Evolutionary conservation across 2,113 vertebrate genomes (phyloP), one percentile per base, ranked within the genome.

Genomic region (Eulemur macaco): DNA sequence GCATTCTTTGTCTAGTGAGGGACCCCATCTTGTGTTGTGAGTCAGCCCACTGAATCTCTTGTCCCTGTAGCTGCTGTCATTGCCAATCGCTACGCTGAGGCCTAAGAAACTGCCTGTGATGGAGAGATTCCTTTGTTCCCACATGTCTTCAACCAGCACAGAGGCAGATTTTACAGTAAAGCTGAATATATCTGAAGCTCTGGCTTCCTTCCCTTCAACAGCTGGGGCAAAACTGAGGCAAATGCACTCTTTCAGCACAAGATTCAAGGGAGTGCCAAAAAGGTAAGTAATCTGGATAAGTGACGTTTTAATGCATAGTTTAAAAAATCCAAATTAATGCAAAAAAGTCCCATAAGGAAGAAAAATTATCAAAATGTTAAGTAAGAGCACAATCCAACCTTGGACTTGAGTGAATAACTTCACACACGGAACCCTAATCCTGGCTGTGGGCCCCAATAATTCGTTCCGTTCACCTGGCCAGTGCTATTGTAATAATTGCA

Each of bases 151-250:
- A 54, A 18, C 8, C 10, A 31, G 5, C 3, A 0, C 0, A 31
- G 20, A 56, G 14, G 13, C 2, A 10, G 74, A n/a, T 18, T 25
- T 6, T 6, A 6, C 15, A 0, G n/a, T 0, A 0, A 56, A 15
- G 25, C 13, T 47, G 3, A 10, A 31, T 21, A 25, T 37, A 6
- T 25, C 47, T 34, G 45, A 25, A 47, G 14, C 11, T n/a, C 39
- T 3, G 5, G 18, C 31, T 56, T 66, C 2, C 0, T 56, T 66
- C 2, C 0, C 14, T 5, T n/a, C 25, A 6, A 8, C 0, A 23
- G 47, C 54, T 34, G 11, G 10, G 27, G 8, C 0, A 5, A 69
- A 27, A 45, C 0, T 4, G n/a, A 80, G 15, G 14, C 21, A 45
- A 74, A 74, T 14, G 25, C 2, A 39, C 45, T 39, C 21, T 63